These are phyloP conservation scores for Fragum sueziense DNA, from an alignment of 2,888 invertebrate species.

Conservation along the genomic window DNA sequence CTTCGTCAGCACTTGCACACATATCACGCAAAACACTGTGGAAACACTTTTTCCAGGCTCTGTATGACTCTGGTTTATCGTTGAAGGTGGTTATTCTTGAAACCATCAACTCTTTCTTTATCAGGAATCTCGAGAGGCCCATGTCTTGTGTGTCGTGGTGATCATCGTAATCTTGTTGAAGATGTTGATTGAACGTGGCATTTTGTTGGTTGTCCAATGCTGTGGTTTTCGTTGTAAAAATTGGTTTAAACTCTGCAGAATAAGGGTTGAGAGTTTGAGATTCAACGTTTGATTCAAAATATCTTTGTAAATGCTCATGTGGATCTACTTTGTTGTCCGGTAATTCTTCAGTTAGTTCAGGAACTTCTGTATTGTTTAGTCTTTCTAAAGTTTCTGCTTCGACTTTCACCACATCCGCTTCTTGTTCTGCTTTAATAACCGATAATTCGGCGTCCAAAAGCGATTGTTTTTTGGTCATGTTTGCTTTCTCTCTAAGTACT, in stretches of 20 bases:
- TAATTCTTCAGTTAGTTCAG: neutral
- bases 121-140: neutral
- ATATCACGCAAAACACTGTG: constrained; percentile 20
- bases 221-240: neutral
- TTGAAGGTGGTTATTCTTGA: constrained; percentile 32
- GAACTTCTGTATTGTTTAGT: neutral
- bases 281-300: neutral
- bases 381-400: neutral
- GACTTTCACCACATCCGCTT: neutral
- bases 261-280: neutral
- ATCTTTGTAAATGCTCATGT: neutral
- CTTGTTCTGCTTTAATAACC: neutral
- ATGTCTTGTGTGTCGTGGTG: neutral
- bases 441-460: neutral
- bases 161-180: neutral
- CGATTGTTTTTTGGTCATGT: neutral
- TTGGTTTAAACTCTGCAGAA: neutral
- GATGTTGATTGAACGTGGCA: too few species aligned
- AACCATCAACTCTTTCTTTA: constrained; percentile 39
- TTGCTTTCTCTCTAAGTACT: neutral
- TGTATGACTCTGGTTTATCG: constrained; percentile 29
- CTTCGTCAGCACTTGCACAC: constrained; percentile 11
- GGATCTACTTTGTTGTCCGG: neutral
- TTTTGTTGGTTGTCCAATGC: neutral
- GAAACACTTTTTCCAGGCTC: constrained; percentile 39